Evolutionary conservation across 2,113 vertebrate species (phyloP), one percentile per base, ranked within the genome.

Genomic region (Alaudala cheleensis): DNA sequence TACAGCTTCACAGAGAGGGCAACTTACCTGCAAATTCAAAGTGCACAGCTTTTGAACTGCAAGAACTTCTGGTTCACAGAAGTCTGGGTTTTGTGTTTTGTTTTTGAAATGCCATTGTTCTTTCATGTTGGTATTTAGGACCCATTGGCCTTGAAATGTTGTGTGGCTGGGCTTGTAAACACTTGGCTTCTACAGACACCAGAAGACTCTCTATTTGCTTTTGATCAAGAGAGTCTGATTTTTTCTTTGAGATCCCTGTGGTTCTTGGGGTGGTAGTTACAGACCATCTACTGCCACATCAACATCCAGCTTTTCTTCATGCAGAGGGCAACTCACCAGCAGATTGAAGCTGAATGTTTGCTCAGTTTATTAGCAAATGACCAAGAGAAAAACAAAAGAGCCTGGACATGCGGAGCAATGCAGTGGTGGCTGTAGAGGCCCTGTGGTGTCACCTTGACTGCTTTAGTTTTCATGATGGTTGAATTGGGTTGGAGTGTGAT

Each of bases 11-110:
- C 51, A 76, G 17, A 67, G 34, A 94, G 53, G 40, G 69, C 53
- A 93, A 86, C 61, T 84, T 66, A 89, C 80, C 65, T 81, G 64
- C n/a, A 92, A 81, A 62, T 78, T 94, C 21, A 20, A 92, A 83
- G 69, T 64, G 51, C 0, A 7, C 34, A 84, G 60, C 69, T 71
- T 91, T 86, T 81, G 44, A 81, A 78, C 1, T 3, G 8, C 25
- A 56, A 91, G 58, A 56, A 88, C 51, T 40, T 88, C 56, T 88
- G 40, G 17, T 44, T 86, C 69, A 64, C 45, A 62, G 34, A 83
- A 81, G 26, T 19, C 53, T 84, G 39, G 2, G 3, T 12, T 91
- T 18, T 25, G 15, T 29, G 21, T n/a, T 91, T 64, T 60, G 20
- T n/a, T 91, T 74, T 69, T 77, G 33, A 86, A 77, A 42, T 39